Base-by-base conservation (phyloP, 1,140 invertebrate species). In the Drosophila saltans region DNA sequence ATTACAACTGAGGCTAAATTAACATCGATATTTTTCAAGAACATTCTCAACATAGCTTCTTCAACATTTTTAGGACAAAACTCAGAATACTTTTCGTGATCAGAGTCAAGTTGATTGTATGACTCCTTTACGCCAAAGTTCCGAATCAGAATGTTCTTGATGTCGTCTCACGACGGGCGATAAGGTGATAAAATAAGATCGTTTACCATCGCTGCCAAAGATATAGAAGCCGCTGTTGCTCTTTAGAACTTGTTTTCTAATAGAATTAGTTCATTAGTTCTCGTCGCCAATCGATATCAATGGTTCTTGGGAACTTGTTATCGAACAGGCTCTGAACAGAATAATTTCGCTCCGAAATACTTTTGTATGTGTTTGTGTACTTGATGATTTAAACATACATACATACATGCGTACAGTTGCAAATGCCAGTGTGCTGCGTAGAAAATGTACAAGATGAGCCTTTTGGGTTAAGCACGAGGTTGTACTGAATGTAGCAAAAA, bases 211-310 rank as follows among this genome's bases (percentile, higher is more conserved):
- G 43, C 43, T 45, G 21, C 43, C 43, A 45, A 65, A 65, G 43
- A 40, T 28, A 65, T 56, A 41, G 48, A 21, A 45, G 43, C 63
- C 48, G 63, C 39, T 65, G 63, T 45, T 55, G 63, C 55, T 65
- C 43, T 45, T 5, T 6, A 21, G 16, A 45, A 45, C 16, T 45
- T 45, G 43, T 45, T 16, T 21, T 21, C 43, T 30, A 30, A 30
- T 30, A 30, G 43, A 45, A 45, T 16, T 7, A 45, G 43, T 45
- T 45, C 28, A 36, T 48, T 56, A 41, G 28, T 40, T 55, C 16
- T 21, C 43, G 43, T 45, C 16, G 5, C 43, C 43, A 45, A 45
- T 45, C 43, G 43, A 7, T 45, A 21, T 21, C 1, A 24, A 0
- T 45, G 1, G 16, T 45, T 45, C 43, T 45, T 24, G 2, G 6